Conservation (phyloP, 2,888 invertebrate species). For the Ametastegia equiseti region DNA sequence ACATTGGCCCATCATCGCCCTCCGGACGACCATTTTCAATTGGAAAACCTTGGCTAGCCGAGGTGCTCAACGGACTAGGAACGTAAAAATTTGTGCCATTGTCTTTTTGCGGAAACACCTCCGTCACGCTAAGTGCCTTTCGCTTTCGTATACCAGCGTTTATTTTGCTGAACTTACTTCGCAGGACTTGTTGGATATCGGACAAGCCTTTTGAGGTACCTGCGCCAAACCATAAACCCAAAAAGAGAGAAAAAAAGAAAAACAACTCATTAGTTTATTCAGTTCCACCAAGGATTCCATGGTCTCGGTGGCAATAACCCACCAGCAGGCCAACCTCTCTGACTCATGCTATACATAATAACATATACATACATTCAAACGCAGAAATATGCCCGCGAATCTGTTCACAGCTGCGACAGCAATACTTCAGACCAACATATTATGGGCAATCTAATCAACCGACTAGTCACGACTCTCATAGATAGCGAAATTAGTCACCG, state of each 20-base stretch:
- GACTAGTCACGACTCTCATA: not conserved
- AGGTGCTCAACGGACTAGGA: slow-evolving; percentile 79
- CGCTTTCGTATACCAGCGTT: slow-evolving; percentile 83
- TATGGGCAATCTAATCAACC: slow-evolving; percentile 27
- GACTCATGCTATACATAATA: not conserved
- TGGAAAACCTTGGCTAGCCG: slow-evolving; percentile 65
- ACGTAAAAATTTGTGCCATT: slow-evolving; percentile 81
- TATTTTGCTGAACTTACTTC: slow-evolving; percentile 83
- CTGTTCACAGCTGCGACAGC: not conserved
- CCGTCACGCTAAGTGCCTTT: slow-evolving; percentile 84
- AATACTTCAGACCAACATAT: not conserved
- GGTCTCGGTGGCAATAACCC: not conserved
- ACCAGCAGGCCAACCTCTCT: not conserved
- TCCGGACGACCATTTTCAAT: slow-evolving; percentile 56
- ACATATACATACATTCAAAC: not conserved
- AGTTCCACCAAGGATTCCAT: not conserved
- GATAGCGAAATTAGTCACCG: slow-evolving; percentile 21
- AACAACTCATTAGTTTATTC: not conserved
- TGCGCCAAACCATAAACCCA: slow-evolving; percentile 47
- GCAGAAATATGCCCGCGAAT: not conserved
- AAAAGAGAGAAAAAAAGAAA: not conserved
- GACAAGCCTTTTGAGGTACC: slow-evolving; percentile 79
- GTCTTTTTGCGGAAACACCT: slow-evolving; percentile 77
- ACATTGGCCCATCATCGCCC: slow-evolving; percentile 72
- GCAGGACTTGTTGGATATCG: slow-evolving; percentile 79